A percentile compares a stretch with the other conserved stretches of the same genome.
These are phyloP conservation scores for Colinus virginianus DNA, from an alignment of 2,113 vertebrate genomes.

Conservation along the genomic window DNA sequence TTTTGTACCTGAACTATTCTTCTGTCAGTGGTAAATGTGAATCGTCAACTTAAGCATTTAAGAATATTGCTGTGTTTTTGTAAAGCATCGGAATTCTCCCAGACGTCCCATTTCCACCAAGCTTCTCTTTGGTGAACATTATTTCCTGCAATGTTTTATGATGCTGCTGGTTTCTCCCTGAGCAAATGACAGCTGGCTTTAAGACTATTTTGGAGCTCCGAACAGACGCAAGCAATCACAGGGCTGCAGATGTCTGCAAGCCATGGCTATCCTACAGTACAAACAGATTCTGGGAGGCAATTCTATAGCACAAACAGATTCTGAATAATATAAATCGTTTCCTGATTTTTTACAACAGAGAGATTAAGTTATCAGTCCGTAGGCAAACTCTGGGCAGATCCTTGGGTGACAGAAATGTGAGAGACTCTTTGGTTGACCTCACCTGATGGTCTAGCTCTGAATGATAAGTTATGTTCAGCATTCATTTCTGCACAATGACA, in stretches of 20 bases:
- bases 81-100: not conserved
- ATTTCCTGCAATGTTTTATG: not conserved
- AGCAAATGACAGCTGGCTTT: not conserved
- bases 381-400: not conserved
- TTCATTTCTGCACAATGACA: not conserved
- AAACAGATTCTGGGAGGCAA: not conserved
- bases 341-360: not conserved
- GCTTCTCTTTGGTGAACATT: not conserved
- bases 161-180: not conserved
- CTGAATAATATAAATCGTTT: not conserved
- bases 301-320: not conserved
- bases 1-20: not conserved
- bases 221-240: not conserved
- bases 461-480: accelerated
- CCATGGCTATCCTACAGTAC: not conserved
- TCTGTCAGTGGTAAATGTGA: not conserved
- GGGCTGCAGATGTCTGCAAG: not conserved
- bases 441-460: not conserved
- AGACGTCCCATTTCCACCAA: not conserved
- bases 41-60: not conserved
- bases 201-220: not conserved
- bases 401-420: not conserved
- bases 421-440: not conserved
- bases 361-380: not conserved
- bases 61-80: not conserved